A percentile compares a stretch with the other conserved stretches of the same genome.
Conservation (phyloP, 2,113 vertebrate species). For the Haemorhous mexicanus region DNA sequence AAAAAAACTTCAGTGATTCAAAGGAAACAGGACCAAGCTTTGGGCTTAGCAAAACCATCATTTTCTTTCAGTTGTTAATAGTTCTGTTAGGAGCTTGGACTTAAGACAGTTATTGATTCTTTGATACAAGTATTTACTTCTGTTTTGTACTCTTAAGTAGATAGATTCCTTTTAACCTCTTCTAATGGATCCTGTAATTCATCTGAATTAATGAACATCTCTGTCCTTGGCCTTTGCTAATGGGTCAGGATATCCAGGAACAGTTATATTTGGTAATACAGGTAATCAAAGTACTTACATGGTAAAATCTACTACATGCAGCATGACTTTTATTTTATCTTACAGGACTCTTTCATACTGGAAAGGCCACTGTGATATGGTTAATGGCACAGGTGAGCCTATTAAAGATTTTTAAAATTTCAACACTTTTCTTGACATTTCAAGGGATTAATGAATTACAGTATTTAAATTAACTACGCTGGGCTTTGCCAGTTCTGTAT, state of each 20-base stretch:
- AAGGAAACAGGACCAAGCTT: not conserved
- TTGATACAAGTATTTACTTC: not conserved
- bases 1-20: not conserved
- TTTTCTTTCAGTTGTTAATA: not conserved
- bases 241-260: not conserved
- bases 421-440: not conserved
- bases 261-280: not conserved
- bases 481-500: not conserved
- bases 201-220: not conserved
- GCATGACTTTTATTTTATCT: not conserved
- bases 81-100: not conserved
- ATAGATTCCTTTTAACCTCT: not conserved
- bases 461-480: not conserved
- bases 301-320: not conserved
- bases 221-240: not conserved
- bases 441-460: not conserved
- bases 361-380: conserved; percentile 85
- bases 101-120: not conserved
- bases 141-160: not conserved
- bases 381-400: conserved; percentile 91
- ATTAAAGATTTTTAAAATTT: not conserved
- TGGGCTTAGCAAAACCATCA: not conserved
- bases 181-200: not conserved
- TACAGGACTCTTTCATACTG: conserved; percentile 82
- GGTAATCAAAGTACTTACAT: not conserved